Percentiles rank a stretch among this genome's conserved stretches.
Evolutionary conservation across 2,113 vertebrate genomes (phyloP).

Genomic region (Ctenodactylus gundi): DNA sequence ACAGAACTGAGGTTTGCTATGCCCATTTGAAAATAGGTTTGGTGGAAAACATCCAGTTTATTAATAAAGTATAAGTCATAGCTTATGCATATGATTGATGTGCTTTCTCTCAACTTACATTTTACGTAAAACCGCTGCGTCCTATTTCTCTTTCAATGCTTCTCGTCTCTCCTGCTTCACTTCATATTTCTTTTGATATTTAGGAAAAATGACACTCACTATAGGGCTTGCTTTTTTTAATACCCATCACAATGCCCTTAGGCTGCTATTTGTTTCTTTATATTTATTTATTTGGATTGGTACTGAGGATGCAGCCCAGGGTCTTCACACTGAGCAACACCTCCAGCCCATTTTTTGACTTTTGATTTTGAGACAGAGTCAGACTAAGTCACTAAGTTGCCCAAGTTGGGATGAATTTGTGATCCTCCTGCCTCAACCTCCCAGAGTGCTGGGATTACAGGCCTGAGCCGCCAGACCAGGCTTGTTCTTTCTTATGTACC

Average conservation of each 20-base stretch:
- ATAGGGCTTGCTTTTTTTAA: background rate
- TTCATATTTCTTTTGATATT: slow-evolving; percentile 7
- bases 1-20: background rate
- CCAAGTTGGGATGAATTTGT: too few species aligned
- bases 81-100: background rate
- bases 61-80: slow-evolving; percentile 6
- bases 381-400: too few species aligned
- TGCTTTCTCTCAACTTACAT: background rate
- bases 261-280: too few species aligned
- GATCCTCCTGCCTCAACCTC: too few species aligned
- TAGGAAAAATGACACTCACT: background rate
- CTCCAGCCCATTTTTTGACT: too few species aligned
- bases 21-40: slow-evolving; percentile 14
- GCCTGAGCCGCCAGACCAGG: too few species aligned
- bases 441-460: too few species aligned
- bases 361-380: too few species aligned
- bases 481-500: background rate
- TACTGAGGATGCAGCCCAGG: too few species aligned
- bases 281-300: too few species aligned
- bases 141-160: background rate
- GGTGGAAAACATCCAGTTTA: background rate
- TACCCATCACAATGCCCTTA: background rate
- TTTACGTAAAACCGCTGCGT: background rate
- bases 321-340: too few species aligned
- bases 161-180: background rate